Evolutionary conservation across 2,888 invertebrate species (phyloP).

Genomic region (Belgica antarctica): DNA sequence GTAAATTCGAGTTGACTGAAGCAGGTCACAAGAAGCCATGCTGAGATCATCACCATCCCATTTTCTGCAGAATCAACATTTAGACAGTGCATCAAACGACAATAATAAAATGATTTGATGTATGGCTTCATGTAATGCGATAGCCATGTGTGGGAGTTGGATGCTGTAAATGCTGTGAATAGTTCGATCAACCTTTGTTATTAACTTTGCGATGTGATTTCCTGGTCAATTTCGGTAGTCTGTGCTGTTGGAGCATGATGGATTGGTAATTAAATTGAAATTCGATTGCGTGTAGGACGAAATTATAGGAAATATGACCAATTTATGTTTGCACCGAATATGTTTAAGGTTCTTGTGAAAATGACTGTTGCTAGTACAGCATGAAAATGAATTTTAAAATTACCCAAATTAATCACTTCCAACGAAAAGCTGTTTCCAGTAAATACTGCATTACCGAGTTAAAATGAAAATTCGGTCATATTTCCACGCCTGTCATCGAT

Average conservation of each 20-base stretch:
- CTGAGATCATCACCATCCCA: not conserved
- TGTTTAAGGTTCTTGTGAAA: too few relatives aligned
- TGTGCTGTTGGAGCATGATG: not conserved
- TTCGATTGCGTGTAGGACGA: not conserved
- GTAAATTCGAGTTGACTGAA: not conserved
- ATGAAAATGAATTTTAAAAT: too few relatives aligned
- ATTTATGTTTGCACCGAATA: too few relatives aligned
- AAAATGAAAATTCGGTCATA: too few relatives aligned
- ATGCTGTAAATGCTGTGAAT: not conserved
- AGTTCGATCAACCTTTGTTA: not conserved
- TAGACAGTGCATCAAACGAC: not conserved
- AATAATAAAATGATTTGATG: not conserved
- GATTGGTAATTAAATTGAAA: conserved; percentile 3
- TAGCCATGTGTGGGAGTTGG: not conserved
- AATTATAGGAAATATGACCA: too few relatives aligned
- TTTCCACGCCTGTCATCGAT: too few relatives aligned
- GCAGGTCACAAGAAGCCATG: not conserved
- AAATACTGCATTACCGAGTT: too few relatives aligned
- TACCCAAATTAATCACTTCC: too few relatives aligned
- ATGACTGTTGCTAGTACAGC: too few relatives aligned
- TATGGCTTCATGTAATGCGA: not conserved
- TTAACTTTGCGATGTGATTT: too few relatives aligned
- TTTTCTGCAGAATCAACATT: conserved; percentile 27
- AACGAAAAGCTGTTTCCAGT: too few relatives aligned
- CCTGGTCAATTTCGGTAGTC: too few relatives aligned